Conservation (phyloP, 2,113 vertebrate genomes). For the Ia io region DNA sequence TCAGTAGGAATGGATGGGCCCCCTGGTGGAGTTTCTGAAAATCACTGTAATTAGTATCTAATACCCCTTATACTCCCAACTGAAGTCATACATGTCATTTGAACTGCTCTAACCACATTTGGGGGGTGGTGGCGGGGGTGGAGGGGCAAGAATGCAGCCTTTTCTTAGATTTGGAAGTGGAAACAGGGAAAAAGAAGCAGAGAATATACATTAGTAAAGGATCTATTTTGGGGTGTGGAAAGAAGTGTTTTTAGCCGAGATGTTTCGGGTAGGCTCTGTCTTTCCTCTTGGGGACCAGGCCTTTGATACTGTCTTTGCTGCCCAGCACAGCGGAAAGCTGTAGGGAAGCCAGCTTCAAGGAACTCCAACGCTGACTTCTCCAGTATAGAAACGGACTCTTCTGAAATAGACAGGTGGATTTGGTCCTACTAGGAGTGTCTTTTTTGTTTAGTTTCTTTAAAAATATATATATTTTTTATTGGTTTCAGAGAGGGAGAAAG, state of each 20-base stretch:
- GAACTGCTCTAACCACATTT: background rate
- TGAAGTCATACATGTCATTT: background rate
- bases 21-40: background rate
- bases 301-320: too few relatives aligned
- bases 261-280: background rate
- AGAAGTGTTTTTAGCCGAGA: background rate
- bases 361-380: background rate
- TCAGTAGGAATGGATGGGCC: background rate
- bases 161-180: background rate
- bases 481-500: too few relatives aligned
- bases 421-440: background rate
- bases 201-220: background rate
- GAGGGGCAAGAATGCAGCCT: background rate
- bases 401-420: background rate
- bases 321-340: rapidly evolving
- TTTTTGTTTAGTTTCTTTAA: background rate
- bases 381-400: background rate
- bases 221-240: background rate
- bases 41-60: background rate
- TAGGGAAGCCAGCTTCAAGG: background rate
- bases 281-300: background rate
- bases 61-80: background rate
- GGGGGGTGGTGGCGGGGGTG: background rate
- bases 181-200: background rate
- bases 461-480: too few relatives aligned